These are phyloP conservation scores for Perithous albicinctus DNA, from an alignment of 2,888 invertebrate species.

Conservation along the genomic window DNA sequence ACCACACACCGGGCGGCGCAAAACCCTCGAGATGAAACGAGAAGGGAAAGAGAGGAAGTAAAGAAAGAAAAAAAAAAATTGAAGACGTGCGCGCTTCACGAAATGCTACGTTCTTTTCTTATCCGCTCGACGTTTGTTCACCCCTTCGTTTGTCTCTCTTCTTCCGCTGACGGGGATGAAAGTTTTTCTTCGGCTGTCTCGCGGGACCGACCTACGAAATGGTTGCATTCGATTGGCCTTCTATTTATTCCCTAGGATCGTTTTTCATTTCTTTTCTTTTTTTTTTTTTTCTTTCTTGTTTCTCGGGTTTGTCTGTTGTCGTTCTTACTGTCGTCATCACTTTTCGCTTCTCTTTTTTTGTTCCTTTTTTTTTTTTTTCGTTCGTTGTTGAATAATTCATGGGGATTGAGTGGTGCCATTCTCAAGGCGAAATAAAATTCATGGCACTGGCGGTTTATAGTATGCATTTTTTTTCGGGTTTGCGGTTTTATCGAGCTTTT, in stretches of 20 bases:
- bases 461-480: neutral
- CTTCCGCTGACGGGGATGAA: slow-evolving; percentile 52
- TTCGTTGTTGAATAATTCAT: neutral
- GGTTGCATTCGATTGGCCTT: slow-evolving; percentile 49
- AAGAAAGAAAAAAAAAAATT: slow-evolving; percentile 54
- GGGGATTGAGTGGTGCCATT: neutral
- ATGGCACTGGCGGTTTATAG: neutral
- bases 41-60: neutral
- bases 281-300: neutral
- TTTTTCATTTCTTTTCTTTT: slow-evolving; percentile 29
- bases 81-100: slow-evolving; percentile 37
- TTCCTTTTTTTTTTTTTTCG: neutral
- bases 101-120: slow-evolving; percentile 16
- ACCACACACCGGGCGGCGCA: slow-evolving; percentile 1
- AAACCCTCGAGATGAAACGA: slow-evolving; percentile 59
- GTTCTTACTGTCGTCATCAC: neutral
- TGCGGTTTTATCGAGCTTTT: neutral
- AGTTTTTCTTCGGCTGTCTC: slow-evolving; percentile 53
- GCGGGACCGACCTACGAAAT: slow-evolving; percentile 53
- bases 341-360: neutral
- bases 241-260: slow-evolving; percentile 33
- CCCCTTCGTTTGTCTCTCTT: slow-evolving; percentile 6
- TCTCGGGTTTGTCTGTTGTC: neutral
- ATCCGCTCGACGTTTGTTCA: slow-evolving; percentile 4
- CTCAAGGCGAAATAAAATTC: neutral